Evolutionary conservation across 2,888 invertebrate species (phyloP).

Genomic region (Muschampia plurimacula): DNA sequence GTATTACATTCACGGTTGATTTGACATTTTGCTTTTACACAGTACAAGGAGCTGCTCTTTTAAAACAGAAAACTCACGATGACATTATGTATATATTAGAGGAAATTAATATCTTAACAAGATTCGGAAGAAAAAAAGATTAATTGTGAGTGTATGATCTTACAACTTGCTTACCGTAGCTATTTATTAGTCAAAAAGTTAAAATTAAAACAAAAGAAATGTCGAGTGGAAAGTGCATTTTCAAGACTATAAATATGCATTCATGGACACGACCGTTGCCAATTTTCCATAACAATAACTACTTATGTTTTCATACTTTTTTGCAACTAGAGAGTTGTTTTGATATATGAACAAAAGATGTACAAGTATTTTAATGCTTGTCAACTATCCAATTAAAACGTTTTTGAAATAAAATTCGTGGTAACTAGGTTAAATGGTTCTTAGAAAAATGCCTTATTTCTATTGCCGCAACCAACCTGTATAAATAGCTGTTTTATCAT

Average conservation of each 20-base stretch:
- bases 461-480: too few relatives aligned
- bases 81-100: too few relatives aligned
- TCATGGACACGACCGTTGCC: conserved; percentile 26
- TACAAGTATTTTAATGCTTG: conserved; percentile 20
- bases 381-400: conserved; percentile 17
- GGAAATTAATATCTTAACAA: too few relatives aligned
- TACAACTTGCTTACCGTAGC: too few relatives aligned
- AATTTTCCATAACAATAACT: conserved; percentile 26
- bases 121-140: too few relatives aligned
- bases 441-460: neutral
- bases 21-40: too few relatives aligned
- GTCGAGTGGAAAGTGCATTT: neutral
- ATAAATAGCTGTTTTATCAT: too few relatives aligned
- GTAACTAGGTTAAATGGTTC: conserved; percentile 6
- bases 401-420: conserved; percentile 7
- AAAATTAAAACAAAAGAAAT: conserved; percentile 13
- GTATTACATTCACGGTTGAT: too few relatives aligned
- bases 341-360: conserved; percentile 18
- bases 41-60: too few relatives aligned
- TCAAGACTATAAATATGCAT: conserved; percentile 15
- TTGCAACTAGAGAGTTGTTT: conserved; percentile 8
- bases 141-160: too few relatives aligned
- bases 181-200: conserved; percentile 9
- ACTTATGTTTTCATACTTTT: conserved; percentile 22
- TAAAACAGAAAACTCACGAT: too few relatives aligned